Conservation (phyloP, 2,888 invertebrate species). For the Dermolepida albohirtum region DNA sequence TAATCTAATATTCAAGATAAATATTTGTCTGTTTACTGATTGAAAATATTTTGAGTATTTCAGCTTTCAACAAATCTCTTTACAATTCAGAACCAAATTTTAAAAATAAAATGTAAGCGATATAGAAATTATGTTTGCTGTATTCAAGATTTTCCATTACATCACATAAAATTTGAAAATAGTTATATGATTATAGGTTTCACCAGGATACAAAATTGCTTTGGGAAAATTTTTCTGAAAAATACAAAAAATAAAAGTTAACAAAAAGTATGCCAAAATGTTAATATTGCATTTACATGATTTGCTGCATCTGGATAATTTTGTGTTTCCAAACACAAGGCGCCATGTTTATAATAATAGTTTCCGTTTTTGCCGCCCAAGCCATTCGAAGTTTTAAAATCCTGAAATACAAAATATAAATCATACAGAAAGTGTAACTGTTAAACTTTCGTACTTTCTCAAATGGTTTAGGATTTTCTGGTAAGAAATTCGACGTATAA, state of each 20-base stretch:
- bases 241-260: slow-evolving; percentile 46
- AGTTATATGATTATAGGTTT: slow-evolving; percentile 74
- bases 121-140: slow-evolving; percentile 1
- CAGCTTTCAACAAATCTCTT: no score
- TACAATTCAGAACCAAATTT: slow-evolving; percentile 6
- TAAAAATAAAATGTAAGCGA: slow-evolving; percentile 10
- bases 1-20: no score
- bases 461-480: slow-evolving; percentile 65
- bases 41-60: no score
- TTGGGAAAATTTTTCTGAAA: slow-evolving; percentile 81
- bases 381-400: slow-evolving; percentile 12
- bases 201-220: slow-evolving; percentile 77
- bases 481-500: slow-evolving; percentile 84
- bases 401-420: slow-evolving; percentile 10
- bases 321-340: slow-evolving; percentile 91
- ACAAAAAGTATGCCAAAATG: slow-evolving; percentile 4
- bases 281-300: slow-evolving; percentile 70
- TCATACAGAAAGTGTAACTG: not conserved
- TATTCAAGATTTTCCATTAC: not conserved
- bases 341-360: slow-evolving; percentile 86
- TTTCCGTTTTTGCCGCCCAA: slow-evolving; percentile 71
- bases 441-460: slow-evolving; percentile 48
- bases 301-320: slow-evolving; percentile 93
- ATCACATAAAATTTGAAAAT: slow-evolving; percentile 57
- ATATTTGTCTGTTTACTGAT: no score